phyloP scores from a whole-genome alignment of 92 coral and sea anemone species.

The Heteractis magnifica region DNA sequence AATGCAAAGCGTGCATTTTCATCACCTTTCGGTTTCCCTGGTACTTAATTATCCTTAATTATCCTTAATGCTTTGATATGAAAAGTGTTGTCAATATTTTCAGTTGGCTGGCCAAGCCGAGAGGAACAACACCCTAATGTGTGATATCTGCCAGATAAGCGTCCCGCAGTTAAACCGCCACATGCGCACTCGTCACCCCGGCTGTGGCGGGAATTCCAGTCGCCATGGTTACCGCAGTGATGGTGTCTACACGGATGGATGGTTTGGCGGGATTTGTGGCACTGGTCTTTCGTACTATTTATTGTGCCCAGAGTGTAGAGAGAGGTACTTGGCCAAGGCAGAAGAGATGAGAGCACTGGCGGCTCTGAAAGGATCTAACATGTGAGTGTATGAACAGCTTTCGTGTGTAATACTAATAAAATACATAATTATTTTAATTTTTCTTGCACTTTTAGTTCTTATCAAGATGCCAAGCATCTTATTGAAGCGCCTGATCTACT shows the following conservation, averaged over 20 bases:
- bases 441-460: slow-evolving; percentile 38
- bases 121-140: slow-evolving; percentile 46
- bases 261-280: slow-evolving; percentile 96
- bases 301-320: slow-evolving; percentile 79
- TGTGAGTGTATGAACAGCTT: slow-evolving; percentile 45
- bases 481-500: slow-evolving; percentile 80
- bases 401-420: not conserved
- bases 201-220: slow-evolving; percentile 91
- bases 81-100: not conserved
- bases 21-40: too few species aligned
- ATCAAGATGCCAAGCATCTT: slow-evolving; percentile 72
- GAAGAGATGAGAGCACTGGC: slow-evolving; percentile 75
- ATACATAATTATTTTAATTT: not conserved
- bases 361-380: slow-evolving; percentile 69
- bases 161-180: slow-evolving; percentile 74
- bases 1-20: too few species aligned
- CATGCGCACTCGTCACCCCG: slow-evolving; percentile 84
- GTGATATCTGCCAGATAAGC: slow-evolving; percentile 75
- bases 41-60: too few species aligned
- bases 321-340: slow-evolving; percentile 75
- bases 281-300: slow-evolving; percentile 80
- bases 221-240: slow-evolving; percentile 95
- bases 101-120: slow-evolving; percentile 67
- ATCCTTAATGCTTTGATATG: too few species aligned
- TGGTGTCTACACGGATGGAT: slow-evolving; percentile 82